Conservation (phyloP, 2,113 vertebrate species). For the Microcebus griseorufus region DNA sequence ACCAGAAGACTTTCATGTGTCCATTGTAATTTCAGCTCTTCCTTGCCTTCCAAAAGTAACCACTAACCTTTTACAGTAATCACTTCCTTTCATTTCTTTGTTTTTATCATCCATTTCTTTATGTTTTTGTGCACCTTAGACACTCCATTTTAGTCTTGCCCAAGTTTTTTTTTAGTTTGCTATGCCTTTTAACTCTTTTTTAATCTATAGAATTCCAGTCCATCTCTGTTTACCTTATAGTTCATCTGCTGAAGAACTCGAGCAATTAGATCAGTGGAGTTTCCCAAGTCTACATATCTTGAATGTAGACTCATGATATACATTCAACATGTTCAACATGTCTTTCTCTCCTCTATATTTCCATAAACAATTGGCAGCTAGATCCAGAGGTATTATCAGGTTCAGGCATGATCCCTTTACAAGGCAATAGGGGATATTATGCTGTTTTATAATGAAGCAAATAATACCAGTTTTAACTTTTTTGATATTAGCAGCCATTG, state of each 20-base stretch:
- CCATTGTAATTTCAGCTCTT: not conserved
- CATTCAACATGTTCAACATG: not conserved
- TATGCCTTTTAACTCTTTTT: not conserved
- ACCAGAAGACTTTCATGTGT: not conserved
- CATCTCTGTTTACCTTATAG: not conserved
- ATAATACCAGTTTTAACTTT: not conserved
- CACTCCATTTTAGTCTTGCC: not conserved
- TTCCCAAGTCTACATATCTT: not conserved
- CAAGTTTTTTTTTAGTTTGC: not conserved
- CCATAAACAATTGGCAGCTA: not conserved
- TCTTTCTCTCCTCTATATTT: not conserved
- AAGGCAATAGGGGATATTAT: not conserved
- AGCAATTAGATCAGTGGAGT: not conserved
- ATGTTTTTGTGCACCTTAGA: not conserved
- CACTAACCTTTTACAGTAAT: not conserved
- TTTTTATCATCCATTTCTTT: not conserved
- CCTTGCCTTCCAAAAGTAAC: not conserved
- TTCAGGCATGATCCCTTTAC: not conserved
- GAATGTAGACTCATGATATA: not conserved
- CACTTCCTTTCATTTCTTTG: not conserved
- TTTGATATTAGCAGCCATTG: not conserved
- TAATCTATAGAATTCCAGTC: not conserved
- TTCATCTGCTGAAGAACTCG: not conserved
- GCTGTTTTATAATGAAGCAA: not conserved
- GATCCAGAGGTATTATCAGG: not conserved